A percentile compares a stretch with the other conserved stretches of the same genome.
phyloP scores from a whole-genome alignment of 2,113 vertebrate species.

The Mormoops blainvillei region DNA sequence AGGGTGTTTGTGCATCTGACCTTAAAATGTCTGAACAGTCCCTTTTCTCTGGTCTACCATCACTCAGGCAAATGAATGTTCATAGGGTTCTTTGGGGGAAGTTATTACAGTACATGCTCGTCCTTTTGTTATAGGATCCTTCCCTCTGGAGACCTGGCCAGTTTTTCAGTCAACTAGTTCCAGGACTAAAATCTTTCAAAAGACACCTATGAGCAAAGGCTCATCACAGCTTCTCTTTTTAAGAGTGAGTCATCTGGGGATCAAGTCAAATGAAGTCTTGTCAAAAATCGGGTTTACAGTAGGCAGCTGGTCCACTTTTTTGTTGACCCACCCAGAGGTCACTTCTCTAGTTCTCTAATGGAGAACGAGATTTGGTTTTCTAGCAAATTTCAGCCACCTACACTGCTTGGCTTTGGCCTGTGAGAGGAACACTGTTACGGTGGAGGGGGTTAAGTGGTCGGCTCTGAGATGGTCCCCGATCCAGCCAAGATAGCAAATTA shows the following conservation, averaged over 20 bases:
- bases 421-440: neutral
- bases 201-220: neutral
- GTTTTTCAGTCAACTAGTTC: neutral
- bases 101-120: neutral
- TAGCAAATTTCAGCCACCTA: neutral
- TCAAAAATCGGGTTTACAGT: neutral
- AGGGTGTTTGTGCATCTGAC: neutral
- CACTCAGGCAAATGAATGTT: neutral
- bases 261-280: neutral
- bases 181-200: neutral
- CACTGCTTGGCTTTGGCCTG: neutral
- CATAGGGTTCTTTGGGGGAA: neutral
- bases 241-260: neutral
- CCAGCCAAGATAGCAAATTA: neutral
- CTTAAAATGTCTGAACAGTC: neutral
- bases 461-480: neutral
- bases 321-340: neutral
- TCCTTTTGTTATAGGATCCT: neutral
- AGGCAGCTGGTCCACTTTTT: neutral
- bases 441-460: neutral
- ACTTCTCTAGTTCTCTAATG: neutral
- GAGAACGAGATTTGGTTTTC: neutral
- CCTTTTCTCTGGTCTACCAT: neutral
- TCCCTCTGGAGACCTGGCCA: neutral
- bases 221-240: neutral